Evolutionary conservation across 2,888 invertebrate species (phyloP), one percentile per base, ranked within the genome.

Genomic region (Barypeithes pellucidus): DNA sequence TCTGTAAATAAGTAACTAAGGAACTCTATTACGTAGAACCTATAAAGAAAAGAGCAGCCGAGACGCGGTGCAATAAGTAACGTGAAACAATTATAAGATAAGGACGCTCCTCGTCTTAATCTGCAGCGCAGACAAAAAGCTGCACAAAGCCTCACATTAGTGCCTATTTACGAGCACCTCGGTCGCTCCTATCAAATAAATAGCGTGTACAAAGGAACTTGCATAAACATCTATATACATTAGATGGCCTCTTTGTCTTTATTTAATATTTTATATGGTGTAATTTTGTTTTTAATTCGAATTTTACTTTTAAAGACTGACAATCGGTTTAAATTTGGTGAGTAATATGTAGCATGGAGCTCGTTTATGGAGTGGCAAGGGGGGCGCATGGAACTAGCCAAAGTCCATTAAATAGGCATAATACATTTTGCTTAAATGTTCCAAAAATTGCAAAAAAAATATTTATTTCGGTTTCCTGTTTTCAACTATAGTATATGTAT

Each of bases 121-220:
- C 83, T 83, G 75, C 75, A 76, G 77, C 79, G 78, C 80, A 79
- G 79, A 81, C 84, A 85, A 85, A 84, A 84, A 82, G 80, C 79
- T 75, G 75, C 78, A 82, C 81, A 82, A 83, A 81, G 80, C 79
- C 76, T 77, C 78, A 82, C 83, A 83, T 84, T 84, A 84, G 81
- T 77, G 80, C 78, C 81, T 83, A 84, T 84, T 84, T 84, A 85
- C 83, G 83, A 84, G 78, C 65, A 41, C 61, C 70, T 57, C 62
- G 67, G 80, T 78, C 79, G 79, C 79, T 79, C 79, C 80, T 75
- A 74, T 79, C 79, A 77, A 80, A 81, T 80, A 79, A 81, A 81
- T 80, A 80, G 75, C 79, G 68, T 76, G 76, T 78, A 81, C 81
- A 82, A 82, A 79, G 76, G 76, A 54, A 73, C 62, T 60, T 36